Evolutionary conservation across 2,888 invertebrate species (phyloP), one percentile per base, ranked within the genome.

Genomic region (Thecophora atra): DNA sequence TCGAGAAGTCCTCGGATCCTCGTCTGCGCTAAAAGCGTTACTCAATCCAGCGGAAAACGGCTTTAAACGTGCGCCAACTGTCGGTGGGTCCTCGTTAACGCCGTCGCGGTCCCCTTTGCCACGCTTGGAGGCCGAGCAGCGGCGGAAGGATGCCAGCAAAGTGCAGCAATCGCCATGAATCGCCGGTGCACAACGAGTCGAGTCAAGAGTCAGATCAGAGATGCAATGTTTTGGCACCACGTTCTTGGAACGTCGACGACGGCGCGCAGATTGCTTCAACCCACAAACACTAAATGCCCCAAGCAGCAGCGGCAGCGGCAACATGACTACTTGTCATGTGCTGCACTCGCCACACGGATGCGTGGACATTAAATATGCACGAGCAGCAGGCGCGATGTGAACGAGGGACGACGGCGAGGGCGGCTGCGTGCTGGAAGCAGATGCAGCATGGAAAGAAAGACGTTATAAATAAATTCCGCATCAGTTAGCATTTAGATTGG

Each of bases 281-380:
- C 54, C 63, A 70, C 52, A 19, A 63, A 37, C 28, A 62, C 28
- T 58, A 37, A n/a, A 21, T 30, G 28, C 47, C 30, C 24, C 19
- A 11, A 60, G 56, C n/a, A 64, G 51, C 24, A 67, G 58, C 60
- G 42, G 42, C 26, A 64, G 30, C 30, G 44, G 19, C 44, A 66
- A 58, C 65, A 66, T 28, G 60, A 60, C 51, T 52, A 62, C 67
- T 62, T 71, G 64, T 71, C 65, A 71, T 72, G 72, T 58, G 72
- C 44, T 65, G 71, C 72, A 60, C 54, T 72, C 52, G 72, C 72
- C 71, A 71, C 37, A 37, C 58, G 71, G 60, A 58, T 67, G 70
- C 70, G 64, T 71, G 71, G 71, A 60, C 68, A 73, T 73, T 73
- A 73, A 73, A 71, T 71, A 73, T 73, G 71, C 73, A 73, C 68